Evolutionary conservation across 2,797 vertebrate species (phyloP).

Genomic region (Hylomyscus alleni): DNA sequence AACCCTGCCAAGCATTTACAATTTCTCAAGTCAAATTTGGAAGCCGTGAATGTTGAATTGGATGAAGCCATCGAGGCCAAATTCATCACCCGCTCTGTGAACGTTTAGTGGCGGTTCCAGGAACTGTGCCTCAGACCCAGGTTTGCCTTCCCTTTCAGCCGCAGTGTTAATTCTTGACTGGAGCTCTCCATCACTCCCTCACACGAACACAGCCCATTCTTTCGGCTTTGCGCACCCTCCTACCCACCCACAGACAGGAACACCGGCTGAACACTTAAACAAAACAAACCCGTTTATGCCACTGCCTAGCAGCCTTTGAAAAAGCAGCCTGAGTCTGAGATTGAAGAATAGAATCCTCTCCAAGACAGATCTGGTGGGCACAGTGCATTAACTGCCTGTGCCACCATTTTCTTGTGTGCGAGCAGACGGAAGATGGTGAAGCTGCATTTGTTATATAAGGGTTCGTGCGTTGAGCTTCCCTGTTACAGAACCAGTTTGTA

Average conservation of each 20-base stretch:
- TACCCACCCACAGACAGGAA: not conserved
- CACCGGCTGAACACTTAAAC: not conserved
- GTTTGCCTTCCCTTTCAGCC: slow-evolving; percentile 72
- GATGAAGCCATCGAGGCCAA: slow-evolving; percentile 50
- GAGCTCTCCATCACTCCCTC: slow-evolving; percentile 81
- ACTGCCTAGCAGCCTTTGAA: slow-evolving; percentile 76
- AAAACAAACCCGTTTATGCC: slow-evolving; percentile 82
- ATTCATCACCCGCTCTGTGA: slow-evolving; percentile 25
- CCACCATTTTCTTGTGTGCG: slow-evolving; percentile 87
- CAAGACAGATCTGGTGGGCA: slow-evolving; percentile 62
- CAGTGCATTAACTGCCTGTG: slow-evolving; percentile 72
- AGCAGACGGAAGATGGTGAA: slow-evolving; percentile 88
- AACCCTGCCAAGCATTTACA: not conserved
- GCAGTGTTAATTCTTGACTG: slow-evolving; percentile 86
- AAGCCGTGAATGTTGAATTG: slow-evolving; percentile 28
- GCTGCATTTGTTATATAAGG: slow-evolving; percentile 78
- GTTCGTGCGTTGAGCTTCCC: accelerated
- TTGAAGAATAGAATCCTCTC: slow-evolving; percentile 66
- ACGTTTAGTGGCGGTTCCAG: slow-evolving; percentile 5
- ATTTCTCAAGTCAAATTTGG: slow-evolving; percentile 47
- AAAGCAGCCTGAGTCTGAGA: slow-evolving; percentile 73
- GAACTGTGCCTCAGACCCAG: not conserved
- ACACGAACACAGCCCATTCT: slow-evolving; percentile 72
- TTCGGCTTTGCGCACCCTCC: slow-evolving; percentile 65
- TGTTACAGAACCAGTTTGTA: slow-evolving; percentile 36